These are phyloP conservation scores for Plectrocnemia conspersa DNA, from an alignment of 1,140 invertebrate species.

Conservation along the genomic window DNA sequence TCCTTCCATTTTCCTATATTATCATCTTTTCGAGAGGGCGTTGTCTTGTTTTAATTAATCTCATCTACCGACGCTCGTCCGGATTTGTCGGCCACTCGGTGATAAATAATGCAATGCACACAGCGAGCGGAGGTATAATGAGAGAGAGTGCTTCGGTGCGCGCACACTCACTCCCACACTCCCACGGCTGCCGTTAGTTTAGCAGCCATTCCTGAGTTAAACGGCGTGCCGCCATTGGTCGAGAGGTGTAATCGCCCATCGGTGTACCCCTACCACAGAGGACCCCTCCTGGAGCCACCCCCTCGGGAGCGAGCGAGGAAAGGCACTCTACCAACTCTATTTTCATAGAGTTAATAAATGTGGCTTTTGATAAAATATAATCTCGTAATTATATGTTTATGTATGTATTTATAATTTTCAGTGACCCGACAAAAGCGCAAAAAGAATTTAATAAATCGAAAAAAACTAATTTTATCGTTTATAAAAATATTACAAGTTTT, in stretches of 20 bases:
- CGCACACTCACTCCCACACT: not conserved
- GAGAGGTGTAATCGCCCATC: not conserved
- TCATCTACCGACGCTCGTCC: not conserved
- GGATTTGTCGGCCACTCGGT: not conserved
- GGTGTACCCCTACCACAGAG: slow-evolving; percentile 2
- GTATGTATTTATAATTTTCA: too few relatives aligned
- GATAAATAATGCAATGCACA: slow-evolving; percentile 4
- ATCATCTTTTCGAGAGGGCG: not conserved
- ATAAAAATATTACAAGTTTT: too few relatives aligned
- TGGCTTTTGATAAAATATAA: too few relatives aligned
- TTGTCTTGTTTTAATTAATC: not conserved
- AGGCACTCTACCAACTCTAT: too few relatives aligned
- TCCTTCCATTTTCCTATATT: too few relatives aligned
- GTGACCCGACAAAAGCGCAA: too few relatives aligned
- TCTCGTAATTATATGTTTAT: too few relatives aligned
- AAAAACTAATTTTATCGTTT: too few relatives aligned
- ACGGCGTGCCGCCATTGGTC: slow-evolving; percentile 17
- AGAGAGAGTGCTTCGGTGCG: not conserved
- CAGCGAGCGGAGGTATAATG: not conserved
- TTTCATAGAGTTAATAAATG: too few relatives aligned
- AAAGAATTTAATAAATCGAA: too few relatives aligned
- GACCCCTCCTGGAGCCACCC: not conserved
- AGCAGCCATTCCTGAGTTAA: slow-evolving; percentile 22
- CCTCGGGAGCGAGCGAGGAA: not conserved
- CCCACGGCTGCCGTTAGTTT: slow-evolving; percentile 19